phyloP scores from a whole-genome alignment of 2,113 vertebrate genomes.

The Meleagris gallopavo region DNA sequence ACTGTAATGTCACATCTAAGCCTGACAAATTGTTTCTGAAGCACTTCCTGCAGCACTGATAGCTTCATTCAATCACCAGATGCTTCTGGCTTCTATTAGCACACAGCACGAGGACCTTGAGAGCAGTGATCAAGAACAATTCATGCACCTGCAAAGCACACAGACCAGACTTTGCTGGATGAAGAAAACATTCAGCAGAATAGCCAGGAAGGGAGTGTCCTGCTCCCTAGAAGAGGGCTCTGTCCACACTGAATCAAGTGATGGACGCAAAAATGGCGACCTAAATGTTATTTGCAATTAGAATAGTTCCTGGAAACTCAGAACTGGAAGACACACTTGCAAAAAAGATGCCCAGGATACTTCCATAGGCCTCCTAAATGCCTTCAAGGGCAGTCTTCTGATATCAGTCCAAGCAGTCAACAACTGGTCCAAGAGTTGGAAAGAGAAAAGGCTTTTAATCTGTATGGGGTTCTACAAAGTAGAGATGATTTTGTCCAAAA shows the following conservation, averaged over 20 bases:
- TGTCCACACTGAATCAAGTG: too few species aligned
- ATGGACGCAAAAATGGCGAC: too few species aligned
- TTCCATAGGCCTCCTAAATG: neutral
- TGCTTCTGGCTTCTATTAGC: neutral
- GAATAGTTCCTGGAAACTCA: too few species aligned
- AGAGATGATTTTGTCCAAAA: neutral
- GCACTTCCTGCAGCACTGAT: neutral
- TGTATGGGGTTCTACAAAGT: neutral
- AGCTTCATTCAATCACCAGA: neutral
- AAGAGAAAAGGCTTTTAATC: neutral
- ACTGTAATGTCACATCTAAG: neutral
- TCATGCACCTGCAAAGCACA: neutral
- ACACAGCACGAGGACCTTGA: neutral
- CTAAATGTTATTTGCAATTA: too few species aligned
- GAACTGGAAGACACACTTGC: too few species aligned
- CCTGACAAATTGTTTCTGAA: neutral
- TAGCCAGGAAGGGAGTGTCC: neutral
- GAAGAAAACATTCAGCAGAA: neutral
- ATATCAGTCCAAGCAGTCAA: neutral
- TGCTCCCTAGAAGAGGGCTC: too few species aligned
- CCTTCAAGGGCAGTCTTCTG: neutral
- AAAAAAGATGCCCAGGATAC: neutral
- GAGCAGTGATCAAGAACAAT: neutral
- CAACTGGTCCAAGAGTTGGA: neutral
- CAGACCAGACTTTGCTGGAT: neutral